Evolutionary conservation across 2,797 vertebrate species (phyloP).

Genomic region (Cercopithecus neglectus): DNA sequence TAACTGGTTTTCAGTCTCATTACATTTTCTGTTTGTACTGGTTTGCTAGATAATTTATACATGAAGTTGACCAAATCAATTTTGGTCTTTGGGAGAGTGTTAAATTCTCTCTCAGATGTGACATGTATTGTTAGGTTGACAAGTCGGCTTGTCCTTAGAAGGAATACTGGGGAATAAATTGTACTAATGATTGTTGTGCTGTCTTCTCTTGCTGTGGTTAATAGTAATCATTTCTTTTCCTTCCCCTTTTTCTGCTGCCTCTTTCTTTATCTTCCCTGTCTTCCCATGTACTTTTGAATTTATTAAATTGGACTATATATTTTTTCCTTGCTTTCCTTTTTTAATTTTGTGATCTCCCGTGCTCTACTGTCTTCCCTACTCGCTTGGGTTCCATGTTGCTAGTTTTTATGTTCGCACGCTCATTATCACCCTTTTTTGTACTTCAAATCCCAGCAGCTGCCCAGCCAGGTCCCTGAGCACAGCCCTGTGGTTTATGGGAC

Average conservation of each 20-base stretch:
- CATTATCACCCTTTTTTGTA: conserved; percentile 95
- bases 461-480: conserved; percentile 89
- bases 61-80: background rate
- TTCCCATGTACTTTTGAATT: conserved; percentile 49
- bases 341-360: conserved; percentile 32
- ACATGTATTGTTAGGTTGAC: background rate
- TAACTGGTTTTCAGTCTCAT: background rate
- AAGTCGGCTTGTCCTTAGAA: conserved; percentile 26
- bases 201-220: conserved; percentile 52
- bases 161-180: background rate
- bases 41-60: background rate
- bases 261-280: conserved; percentile 60
- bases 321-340: conserved; percentile 77
- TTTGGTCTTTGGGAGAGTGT: background rate
- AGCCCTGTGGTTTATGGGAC: conserved; percentile 84
- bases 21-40: background rate
- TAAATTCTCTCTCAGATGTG: background rate
- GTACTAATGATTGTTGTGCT: background rate
- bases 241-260: conserved; percentile 72
- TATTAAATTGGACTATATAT: conserved; percentile 68
- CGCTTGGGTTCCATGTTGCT: conserved; percentile 85
- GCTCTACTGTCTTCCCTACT: background rate
- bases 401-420: conserved; percentile 88
- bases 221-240: conserved; percentile 70
- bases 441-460: conserved; percentile 94